Percentiles rank a stretch among this genome's conserved stretches.
Conservation (phyloP, 1,140 invertebrate genomes). For the Macrostomum lignano region DNA sequence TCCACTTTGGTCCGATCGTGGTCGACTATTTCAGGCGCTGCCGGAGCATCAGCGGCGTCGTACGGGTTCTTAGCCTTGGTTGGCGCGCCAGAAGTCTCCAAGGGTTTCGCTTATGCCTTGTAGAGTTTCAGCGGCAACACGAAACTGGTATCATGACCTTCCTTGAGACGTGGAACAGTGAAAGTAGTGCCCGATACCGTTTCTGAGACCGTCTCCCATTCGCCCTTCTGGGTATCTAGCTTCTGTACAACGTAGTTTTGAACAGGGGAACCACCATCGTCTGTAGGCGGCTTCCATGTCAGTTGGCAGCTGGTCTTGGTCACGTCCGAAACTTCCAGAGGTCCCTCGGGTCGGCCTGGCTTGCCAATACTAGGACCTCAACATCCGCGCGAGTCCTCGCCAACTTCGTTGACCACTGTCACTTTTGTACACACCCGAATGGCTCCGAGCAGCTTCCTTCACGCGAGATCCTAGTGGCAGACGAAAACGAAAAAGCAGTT, state of each 20-base stretch:
- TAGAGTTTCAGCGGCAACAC: constrained; percentile 78
- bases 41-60: constrained; percentile 75
- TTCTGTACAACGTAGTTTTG: constrained; percentile 7
- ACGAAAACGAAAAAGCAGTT: too few relatives aligned
- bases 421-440: constrained; percentile 69
- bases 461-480: too few relatives aligned
- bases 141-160: constrained; percentile 87
- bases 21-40: constrained; percentile 59
- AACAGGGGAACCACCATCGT: constrained; percentile 11
- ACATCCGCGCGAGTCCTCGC: constrained; percentile 58
- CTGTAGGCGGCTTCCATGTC: constrained; percentile 26
- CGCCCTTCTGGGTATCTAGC: constrained; percentile 10
- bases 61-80: constrained; percentile 21
- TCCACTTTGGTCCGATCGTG: constrained; percentile 71
- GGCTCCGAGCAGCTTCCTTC: constrained; percentile 48
- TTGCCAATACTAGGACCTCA: constrained; percentile 61
- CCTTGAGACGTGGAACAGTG: constrained; percentile 49
- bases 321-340: constrained; percentile 33
- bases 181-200: constrained; percentile 7
- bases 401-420: constrained; percentile 56
- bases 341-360: constrained; percentile 51
- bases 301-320: constrained; percentile 48
- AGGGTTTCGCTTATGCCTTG: constrained; percentile 69
- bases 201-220: constrained; percentile 5
- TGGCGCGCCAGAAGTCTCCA: constrained; percentile 38